Percentiles rank a stretch among this genome's conserved stretches.
Evolutionary conservation across 1,140 invertebrate species (phyloP).

Genomic region (Halyomorpha halys): DNA sequence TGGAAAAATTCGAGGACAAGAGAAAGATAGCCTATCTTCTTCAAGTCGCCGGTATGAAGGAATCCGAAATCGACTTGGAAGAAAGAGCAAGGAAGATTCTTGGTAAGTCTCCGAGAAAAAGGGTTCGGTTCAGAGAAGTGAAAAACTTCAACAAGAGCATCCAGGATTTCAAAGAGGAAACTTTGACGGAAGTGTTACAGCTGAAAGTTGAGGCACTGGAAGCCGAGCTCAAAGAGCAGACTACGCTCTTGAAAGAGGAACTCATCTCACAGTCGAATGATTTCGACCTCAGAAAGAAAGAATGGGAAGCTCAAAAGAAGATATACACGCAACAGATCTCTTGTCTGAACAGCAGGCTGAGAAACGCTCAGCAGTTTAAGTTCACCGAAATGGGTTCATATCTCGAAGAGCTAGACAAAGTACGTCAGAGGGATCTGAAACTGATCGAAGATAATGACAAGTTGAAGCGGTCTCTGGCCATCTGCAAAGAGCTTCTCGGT

Average conservation of each 20-base stretch:
- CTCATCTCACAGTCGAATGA: conserved; percentile 21
- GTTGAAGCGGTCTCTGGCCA: conserved; percentile 14
- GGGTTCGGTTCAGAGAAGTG: conserved; percentile 15
- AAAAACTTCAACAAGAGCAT: conserved; percentile 17
- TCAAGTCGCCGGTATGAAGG: conserved; percentile 20
- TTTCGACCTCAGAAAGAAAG: conserved; percentile 17
- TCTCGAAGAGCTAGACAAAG: conserved; percentile 13
- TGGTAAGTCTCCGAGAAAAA: conserved; percentile 1
- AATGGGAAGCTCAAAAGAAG: conserved; percentile 21
- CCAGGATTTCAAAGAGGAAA: conserved; percentile 14
- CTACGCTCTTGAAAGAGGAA: conserved; percentile 22
- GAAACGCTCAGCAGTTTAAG: conserved; percentile 14
- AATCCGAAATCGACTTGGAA: not conserved
- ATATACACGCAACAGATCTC: conserved; percentile 19
- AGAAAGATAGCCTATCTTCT: conserved; percentile 23
- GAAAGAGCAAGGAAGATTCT: conserved; percentile 1
- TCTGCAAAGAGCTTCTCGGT: conserved; percentile 22
- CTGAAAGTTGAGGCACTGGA: conserved; percentile 19
- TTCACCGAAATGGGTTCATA: conserved; percentile 19
- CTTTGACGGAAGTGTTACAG: conserved; percentile 9
- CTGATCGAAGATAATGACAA: conserved; percentile 24
- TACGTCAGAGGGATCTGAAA: conserved; percentile 17
- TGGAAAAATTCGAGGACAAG: conserved; percentile 15
- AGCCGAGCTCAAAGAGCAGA: conserved; percentile 24
- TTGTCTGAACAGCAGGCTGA: conserved; percentile 21